Evolutionary conservation across 2,797 vertebrate species (phyloP).

Genomic region (Peromyscus melanophrys): DNA sequence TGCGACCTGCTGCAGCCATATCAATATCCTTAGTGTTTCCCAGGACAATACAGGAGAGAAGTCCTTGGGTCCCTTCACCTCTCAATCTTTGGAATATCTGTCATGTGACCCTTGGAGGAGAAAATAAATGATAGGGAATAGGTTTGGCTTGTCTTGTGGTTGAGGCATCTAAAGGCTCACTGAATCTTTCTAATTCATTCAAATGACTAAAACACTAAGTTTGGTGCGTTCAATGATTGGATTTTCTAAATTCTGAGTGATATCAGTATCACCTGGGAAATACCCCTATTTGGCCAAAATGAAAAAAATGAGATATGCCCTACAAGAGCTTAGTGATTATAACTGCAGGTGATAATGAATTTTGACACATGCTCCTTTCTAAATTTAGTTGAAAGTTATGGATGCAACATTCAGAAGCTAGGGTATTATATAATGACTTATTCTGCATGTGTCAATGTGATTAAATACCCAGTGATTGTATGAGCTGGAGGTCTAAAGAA

Average conservation of each 20-base stretch:
- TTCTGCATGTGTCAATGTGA: neutral
- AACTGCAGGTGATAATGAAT: slow-evolving; percentile 27
- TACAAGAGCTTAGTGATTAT: neutral
- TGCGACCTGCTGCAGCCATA: neutral
- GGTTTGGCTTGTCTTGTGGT: neutral
- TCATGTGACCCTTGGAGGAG: neutral
- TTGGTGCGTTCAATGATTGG: slow-evolving; percentile 39
- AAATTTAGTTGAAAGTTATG: slow-evolving; percentile 1
- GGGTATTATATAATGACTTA: slow-evolving; percentile 44
- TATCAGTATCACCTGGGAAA: neutral
- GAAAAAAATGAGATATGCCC: neutral
- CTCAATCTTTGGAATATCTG: slow-evolving; percentile 20
- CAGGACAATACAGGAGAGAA: slow-evolving; percentile 16
- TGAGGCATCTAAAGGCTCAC: neutral
- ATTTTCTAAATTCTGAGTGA: neutral
- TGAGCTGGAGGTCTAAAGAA: neutral
- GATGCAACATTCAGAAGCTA: neutral
- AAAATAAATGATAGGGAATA: slow-evolving; percentile 9
- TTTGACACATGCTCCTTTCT: neutral
- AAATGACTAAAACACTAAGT: slow-evolving; percentile 30
- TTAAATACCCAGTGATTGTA: neutral
- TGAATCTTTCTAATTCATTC: slow-evolving; percentile 12
- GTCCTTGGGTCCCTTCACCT: neutral
- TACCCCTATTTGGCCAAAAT: slow-evolving; percentile 12
- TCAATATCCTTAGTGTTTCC: neutral